These are phyloP conservation scores for Tipula vernalis DNA, from an alignment of 2,888 invertebrate genomes.

Conservation along the genomic window DNA sequence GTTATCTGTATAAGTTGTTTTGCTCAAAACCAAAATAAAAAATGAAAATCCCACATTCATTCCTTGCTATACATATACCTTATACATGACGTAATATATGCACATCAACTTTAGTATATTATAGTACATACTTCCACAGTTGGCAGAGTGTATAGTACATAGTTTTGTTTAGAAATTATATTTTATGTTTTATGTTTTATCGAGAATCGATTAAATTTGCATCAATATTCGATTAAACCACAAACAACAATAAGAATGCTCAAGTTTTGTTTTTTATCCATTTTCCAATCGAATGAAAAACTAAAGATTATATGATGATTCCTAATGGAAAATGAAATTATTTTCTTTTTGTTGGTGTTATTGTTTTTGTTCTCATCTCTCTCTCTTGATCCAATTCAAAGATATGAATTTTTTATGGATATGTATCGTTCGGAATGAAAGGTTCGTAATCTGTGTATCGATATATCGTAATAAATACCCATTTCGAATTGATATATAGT, in stretches of 20 bases:
- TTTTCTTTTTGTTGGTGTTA: background rate
- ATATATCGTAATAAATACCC: background rate
- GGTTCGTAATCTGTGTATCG: background rate
- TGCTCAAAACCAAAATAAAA: background rate
- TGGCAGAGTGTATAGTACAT: background rate
- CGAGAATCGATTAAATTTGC: background rate
- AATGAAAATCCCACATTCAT: background rate
- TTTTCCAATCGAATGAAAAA: background rate
- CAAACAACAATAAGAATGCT: background rate
- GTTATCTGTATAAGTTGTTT: background rate
- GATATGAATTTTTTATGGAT: background rate
- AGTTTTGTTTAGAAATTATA: background rate
- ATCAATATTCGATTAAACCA: background rate
- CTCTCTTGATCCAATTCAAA: background rate
- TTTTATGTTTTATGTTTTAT: background rate
- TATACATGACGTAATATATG: background rate
- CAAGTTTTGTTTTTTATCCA: background rate
- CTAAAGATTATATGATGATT: slow-evolving; percentile 4
- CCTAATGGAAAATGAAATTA: slow-evolving; percentile 4
- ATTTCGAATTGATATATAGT: background rate
- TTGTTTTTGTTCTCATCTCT: background rate
- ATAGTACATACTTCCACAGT: background rate
- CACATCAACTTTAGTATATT: background rate
- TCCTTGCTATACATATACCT: background rate
- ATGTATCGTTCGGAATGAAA: background rate